Evolutionary conservation across 2,888 invertebrate species (phyloP), one percentile per base, ranked within the genome.

Genomic region (Epirrita christyi): DNA sequence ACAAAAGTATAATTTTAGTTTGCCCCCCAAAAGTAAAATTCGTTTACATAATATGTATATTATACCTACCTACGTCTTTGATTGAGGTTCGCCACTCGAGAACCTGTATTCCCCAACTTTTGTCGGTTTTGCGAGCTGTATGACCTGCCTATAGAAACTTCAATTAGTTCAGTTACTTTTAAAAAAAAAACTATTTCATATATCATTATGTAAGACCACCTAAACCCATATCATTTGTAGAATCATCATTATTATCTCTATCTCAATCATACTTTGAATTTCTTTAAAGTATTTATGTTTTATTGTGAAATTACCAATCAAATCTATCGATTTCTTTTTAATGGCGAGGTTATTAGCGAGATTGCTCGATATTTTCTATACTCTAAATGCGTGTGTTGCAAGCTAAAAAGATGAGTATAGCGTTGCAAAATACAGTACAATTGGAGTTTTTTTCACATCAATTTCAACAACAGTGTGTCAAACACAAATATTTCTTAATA

Each of bases 291-390:
- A 65, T 68, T 66, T 13, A 68, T 73, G 58, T 61, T 63, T 65
- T 58, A 70, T 75, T 73, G 67, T 55, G 61, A 59, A 67, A 71
- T 73, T 49, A 59, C 43, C 48, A 59, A 50, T 61, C 47, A 63
- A 68, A 67, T 65, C 66, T 64, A 68, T 68, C 67, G 66, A 66
- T 67, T 71, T 66, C 58, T 21, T 59, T 68, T 57, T 73, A 72
- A 63, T 63, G 53, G 61, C 15, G 11, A 56, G 52, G 54, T 44
- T 63, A 64, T 64, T 55, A 58, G 37, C 65, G 53, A 56, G 49
- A 55, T 58, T 53, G 45, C 32, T 42, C 49, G 48, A 50, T 46
- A 56, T 53, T 50, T 46, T 46, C 13, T 14, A n/a, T 51, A 43
- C 14, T 53, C 11, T 40, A 54, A 46, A 44, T 34, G 29, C 41